These are phyloP conservation scores for Noctua janthina DNA, from an alignment of 2,888 invertebrate species.

Conservation along the genomic window DNA sequence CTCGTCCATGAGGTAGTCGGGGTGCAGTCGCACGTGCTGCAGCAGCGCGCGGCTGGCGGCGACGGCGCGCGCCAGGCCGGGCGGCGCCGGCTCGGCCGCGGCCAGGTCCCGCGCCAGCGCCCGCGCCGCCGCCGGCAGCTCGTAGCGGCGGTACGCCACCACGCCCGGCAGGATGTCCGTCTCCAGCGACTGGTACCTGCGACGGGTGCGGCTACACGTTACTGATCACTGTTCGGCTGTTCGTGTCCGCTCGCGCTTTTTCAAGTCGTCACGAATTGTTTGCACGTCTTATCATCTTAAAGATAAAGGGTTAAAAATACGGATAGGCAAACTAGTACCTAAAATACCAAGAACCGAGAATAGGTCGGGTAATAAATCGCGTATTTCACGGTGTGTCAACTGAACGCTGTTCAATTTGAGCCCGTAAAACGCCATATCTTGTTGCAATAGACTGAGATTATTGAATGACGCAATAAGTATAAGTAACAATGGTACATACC, in stretches of 20 bases:
- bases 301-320: not conserved
- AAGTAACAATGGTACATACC: not conserved
- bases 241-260: too few species aligned
- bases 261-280: too few species aligned
- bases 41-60: slow-evolving; percentile 22
- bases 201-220: too few species aligned
- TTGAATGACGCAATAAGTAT: not conserved
- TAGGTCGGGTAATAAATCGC: too few species aligned
- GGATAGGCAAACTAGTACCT: not conserved
- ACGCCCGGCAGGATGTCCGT: slow-evolving; percentile 74
- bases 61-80: slow-evolving; percentile 42
- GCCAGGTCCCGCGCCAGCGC: slow-evolving; percentile 72
- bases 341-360: not conserved
- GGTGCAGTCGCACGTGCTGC: slow-evolving; percentile 58
- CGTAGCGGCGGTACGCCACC: slow-evolving; percentile 82
- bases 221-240: too few species aligned
- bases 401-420: not conserved
- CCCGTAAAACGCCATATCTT: not conserved
- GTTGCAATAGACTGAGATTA: not conserved
- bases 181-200: slow-evolving; percentile 38
- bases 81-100: slow-evolving; percentile 57
- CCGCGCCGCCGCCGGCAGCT: slow-evolving; percentile 74
- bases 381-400: not conserved
- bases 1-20: slow-evolving; percentile 77
- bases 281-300: too few species aligned